A percentile compares a stretch with the other conserved stretches of the same genome.
These are phyloP conservation scores for Rhinoderma darwinii DNA, from an alignment of 2,113 vertebrate genomes.

Conservation along the genomic window DNA sequence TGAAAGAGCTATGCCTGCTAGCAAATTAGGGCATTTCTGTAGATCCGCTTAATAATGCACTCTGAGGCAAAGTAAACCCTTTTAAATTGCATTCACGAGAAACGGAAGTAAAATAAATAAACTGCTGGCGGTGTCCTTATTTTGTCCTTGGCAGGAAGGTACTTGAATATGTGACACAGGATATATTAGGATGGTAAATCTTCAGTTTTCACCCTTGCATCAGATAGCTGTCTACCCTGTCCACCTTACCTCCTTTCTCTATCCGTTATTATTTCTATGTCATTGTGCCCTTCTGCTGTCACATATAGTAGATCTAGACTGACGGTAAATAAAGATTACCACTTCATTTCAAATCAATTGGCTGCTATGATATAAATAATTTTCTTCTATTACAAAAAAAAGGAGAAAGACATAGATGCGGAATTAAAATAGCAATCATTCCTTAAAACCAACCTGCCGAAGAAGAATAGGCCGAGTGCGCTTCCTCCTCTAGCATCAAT, in stretches of 20 bases:
- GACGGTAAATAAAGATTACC: neutral
- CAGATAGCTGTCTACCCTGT: neutral
- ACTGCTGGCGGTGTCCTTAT: slow-evolving; percentile 34
- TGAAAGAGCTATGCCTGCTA: slow-evolving; percentile 26
- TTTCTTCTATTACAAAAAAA: neutral
- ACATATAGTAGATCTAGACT: neutral
- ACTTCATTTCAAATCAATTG: neutral
- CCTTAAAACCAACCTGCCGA: neutral
- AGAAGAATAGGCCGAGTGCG: neutral
- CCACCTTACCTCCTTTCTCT: neutral
- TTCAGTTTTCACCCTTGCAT: neutral
- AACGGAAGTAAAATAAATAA: slow-evolving; percentile 29
- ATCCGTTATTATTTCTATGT: neutral
- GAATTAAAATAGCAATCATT: neutral
- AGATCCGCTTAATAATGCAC: slow-evolving; percentile 52
- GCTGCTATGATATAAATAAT: neutral
- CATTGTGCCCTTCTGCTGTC: slow-evolving; percentile 11
- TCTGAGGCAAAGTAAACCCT: slow-evolving; percentile 21
- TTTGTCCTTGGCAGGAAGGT: slow-evolving; percentile 40
- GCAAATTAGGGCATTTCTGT: slow-evolving; percentile 36
- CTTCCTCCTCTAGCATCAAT: neutral
- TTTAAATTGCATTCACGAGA: slow-evolving; percentile 14
- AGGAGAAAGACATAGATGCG: neutral
- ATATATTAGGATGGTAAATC: slow-evolving; percentile 33
- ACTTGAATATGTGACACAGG: neutral